Percentiles rank a stretch among this genome's conserved stretches.
These are phyloP conservation scores for Raja brachyura DNA, from an alignment of 2,113 vertebrate species.

Conservation along the genomic window DNA sequence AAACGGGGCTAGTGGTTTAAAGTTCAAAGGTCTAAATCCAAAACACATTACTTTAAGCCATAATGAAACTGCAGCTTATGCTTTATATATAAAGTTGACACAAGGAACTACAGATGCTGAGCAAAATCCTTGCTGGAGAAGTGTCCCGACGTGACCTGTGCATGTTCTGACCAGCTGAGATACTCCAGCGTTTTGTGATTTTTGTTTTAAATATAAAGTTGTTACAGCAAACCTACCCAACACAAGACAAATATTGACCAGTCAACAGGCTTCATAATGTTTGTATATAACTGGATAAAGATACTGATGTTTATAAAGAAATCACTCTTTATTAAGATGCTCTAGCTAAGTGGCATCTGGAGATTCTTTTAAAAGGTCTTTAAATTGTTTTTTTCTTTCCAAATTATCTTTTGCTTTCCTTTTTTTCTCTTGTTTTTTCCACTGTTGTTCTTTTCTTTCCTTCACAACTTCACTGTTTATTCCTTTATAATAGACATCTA, in stretches of 20 bases:
- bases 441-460: conserved; percentile 59
- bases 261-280: neutral
- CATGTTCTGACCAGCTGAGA: no score
- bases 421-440: conserved; percentile 74
- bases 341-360: neutral
- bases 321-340: neutral
- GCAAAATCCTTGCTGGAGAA: no score
- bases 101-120: no score
- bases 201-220: neutral
- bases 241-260: neutral
- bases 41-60: neutral
- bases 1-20: no score
- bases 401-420: conserved; percentile 71
- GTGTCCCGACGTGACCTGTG: no score
- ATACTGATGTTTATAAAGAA: neutral
- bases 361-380: conserved; percentile 50
- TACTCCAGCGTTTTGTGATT: no score
- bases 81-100: neutral
- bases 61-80: neutral
- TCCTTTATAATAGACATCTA: conserved; percentile 76
- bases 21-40: neutral
- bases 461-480: conserved; percentile 68
- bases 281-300: neutral
- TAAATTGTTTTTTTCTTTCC: conserved; percentile 74
- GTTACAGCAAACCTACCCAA: neutral